Evolutionary conservation across 2,888 invertebrate genomes (phyloP).

Genomic region (Acrobasis repandana): DNA sequence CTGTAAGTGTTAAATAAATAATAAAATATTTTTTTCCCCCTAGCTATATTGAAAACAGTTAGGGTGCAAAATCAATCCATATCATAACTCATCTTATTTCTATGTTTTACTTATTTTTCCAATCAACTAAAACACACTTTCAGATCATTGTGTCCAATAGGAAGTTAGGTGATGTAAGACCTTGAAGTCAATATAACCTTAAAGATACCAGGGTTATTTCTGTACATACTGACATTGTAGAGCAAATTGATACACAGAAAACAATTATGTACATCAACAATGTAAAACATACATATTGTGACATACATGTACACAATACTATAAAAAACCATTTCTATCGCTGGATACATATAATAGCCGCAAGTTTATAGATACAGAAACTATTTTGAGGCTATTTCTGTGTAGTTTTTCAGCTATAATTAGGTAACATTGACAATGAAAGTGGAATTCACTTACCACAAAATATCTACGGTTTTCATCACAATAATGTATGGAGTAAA

Average conservation of each 20-base stretch:
- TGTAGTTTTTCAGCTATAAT: slow-evolving; percentile 30
- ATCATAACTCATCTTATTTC: no score
- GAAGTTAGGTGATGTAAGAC: neutral
- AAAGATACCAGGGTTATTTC: slow-evolving; percentile 9
- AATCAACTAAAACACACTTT: neutral
- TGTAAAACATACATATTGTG: neutral
- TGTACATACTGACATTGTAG: slow-evolving; percentile 5
- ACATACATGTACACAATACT: neutral
- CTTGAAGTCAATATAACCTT: slow-evolving; percentile 11
- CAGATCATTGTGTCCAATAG: neutral
- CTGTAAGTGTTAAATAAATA: no score
- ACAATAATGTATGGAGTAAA: slow-evolving; percentile 34
- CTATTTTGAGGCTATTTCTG: slow-evolving; percentile 31
- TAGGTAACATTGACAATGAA: slow-evolving; percentile 33
- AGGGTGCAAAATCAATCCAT: no score
- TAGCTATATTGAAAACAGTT: no score
- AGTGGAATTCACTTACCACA: slow-evolving; percentile 36
- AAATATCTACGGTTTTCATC: slow-evolving; percentile 41
- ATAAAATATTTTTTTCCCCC: no score
- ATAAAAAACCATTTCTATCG: neutral
- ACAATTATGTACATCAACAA: neutral
- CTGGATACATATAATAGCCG: neutral
- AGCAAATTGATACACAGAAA: neutral
- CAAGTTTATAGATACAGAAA: neutral
- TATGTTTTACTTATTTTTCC: neutral